Base-by-base conservation (phyloP, 1,140 invertebrate species). In the Trachymyrmex septentrionalis region DNA sequence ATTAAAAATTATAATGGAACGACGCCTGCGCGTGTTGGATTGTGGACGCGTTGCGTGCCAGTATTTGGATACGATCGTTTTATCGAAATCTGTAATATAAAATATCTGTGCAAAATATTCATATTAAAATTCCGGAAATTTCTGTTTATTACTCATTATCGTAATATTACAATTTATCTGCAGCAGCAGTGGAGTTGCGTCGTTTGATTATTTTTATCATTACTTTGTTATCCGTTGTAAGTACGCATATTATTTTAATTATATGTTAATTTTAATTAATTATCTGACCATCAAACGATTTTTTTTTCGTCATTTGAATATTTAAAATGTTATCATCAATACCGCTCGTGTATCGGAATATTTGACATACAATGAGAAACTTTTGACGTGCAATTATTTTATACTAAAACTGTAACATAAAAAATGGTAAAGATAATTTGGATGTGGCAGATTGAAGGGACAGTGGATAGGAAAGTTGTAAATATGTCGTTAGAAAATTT, bases 91-190 rank as follows among this genome's bases (percentile, higher is more conserved):
- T 21, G 34, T 21, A 50, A 76, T 77, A 69, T 44, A 44, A 50
- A 67, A 64, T 67, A 69, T 53, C 27, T 44, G 44, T 44, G 44
- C n/a, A 59, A 67, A 78, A 72, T 86, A 59, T 81, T 81, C 48
- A 27, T 27, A 78, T 82, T 75, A 76, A 75, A 76, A 87, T 87
- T 85, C 66, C 66, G 24, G n/a, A 73, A 38, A 73, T 73, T 57
- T 73, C 50, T 57, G 24, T 38, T 9, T 84, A 44, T 84, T 53
- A 24, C 19, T 38, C 55, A 48, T 82, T 21, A 71, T 5, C 61
- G 38, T 24, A 19, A 73, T 61, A 75, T 57, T 44, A 72, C 12
- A 55, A 73, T 73, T 82, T 73, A 59, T 44, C 2, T 9, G 24
- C 48, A 34, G 24, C 9, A 12, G 12, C 44, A 34, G 27, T 84